These are phyloP conservation scores for Leucophenga maculata DNA, from an alignment of 2,888 invertebrate species.

Conservation along the genomic window DNA sequence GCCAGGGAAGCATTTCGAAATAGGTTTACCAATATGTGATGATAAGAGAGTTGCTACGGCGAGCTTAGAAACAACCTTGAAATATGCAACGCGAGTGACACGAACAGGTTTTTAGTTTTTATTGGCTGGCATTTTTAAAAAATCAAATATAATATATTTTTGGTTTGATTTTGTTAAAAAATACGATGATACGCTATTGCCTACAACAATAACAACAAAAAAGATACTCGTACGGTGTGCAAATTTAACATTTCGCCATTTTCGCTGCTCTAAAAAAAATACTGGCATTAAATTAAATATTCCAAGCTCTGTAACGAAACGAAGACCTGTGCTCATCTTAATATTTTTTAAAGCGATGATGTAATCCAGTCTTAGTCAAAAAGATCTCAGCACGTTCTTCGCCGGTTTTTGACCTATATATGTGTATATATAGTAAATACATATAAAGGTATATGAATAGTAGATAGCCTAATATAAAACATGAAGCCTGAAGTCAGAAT, in stretches of 20 bases:
- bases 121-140: neutral
- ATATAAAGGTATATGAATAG: conserved; percentile 56
- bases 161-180: conserved; percentile 7
- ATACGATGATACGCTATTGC: neutral
- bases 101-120: conserved; percentile 16
- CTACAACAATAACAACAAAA: too few relatives aligned
- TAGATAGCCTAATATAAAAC: conserved; percentile 58
- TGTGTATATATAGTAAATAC: conserved; percentile 7
- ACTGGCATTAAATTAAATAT: too few relatives aligned
- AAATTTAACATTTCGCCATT: neutral
- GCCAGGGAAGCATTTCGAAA: neutral
- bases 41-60: conserved; percentile 26
- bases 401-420: conserved; percentile 44
- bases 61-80: conserved; percentile 35
- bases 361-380: conserved; percentile 56
- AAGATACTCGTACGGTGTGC: too few relatives aligned
- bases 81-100: conserved; percentile 27
- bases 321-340: conserved; percentile 24
- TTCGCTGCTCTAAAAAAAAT: neutral
- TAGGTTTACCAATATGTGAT: conserved; percentile 17
- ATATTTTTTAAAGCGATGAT: conserved; percentile 46
- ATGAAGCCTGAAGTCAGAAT: neutral
- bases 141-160: neutral
- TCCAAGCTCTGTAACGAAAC: neutral
- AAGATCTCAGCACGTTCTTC: conserved; percentile 45